Evolutionary conservation across 2,888 invertebrate species (phyloP), one percentile per base, ranked within the genome.

Genomic region (Lamellibrachia columna): DNA sequence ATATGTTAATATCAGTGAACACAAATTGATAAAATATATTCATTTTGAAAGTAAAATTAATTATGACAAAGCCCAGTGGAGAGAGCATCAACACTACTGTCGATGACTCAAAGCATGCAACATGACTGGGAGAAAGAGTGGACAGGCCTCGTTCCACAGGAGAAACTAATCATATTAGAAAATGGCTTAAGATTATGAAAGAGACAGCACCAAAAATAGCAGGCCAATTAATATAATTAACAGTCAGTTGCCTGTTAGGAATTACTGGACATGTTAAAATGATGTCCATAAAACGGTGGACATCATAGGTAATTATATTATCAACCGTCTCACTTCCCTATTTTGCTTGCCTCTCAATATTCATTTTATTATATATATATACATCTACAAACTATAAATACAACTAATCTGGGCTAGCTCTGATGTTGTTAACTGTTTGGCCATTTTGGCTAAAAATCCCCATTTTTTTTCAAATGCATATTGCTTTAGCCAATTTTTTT

Each of bases 201-300:
- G 15, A 75, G 75, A 75, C 15, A 22, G 75, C 75, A 22, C 22
- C 22, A 75, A 75, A 40, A 40, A 22, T 75, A 75, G 75, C 75
- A 75, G 22, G 75, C 75, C 75, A 75, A 75, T 75, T 75, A 75
- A 75, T 15, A 75, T 75, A 75, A 75, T 75, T 75, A 75, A 75
- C 75, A 75, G 75, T 15, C 75, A 15, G 22, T 22, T 11, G 75
- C 22, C 75, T 75, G n/a, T 2, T 22, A 75, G 75, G 75, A 75
- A 75, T n/a, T 22, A 75, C 75, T 75, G 3, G 75, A n/a, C 75
- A 75, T 15, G 75, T 75, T 22, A 2, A 11, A 75, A 75, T 75
- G 15, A 75, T 15, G 3, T 75, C 75, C 60, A 9, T 55, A 55
- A 55, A 60, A 60, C 60, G 11, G 60, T 75, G 75, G 75, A 75